Evolutionary conservation across 2,888 invertebrate species (phyloP).

Genomic region (Empis livida): DNA sequence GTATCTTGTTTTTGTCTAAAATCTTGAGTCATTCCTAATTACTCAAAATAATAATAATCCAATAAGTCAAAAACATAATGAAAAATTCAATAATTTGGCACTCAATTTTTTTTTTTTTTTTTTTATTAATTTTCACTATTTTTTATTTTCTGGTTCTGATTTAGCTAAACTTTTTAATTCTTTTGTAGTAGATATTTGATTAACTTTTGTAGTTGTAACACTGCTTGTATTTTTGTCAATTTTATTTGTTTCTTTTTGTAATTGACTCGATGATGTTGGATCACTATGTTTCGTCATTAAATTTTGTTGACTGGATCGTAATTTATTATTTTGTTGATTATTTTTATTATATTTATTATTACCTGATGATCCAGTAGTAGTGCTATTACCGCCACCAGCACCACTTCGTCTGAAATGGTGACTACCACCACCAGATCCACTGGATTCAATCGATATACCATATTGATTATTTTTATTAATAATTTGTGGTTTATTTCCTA

Average conservation of each 20-base stretch:
- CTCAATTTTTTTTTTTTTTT: too few species aligned
- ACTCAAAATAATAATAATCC: too few species aligned
- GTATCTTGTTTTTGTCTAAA: too few species aligned
- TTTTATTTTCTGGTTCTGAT: too few species aligned
- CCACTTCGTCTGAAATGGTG: constrained; percentile 21
- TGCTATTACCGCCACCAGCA: constrained; percentile 23
- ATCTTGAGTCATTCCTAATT: too few species aligned
- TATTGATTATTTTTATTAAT: constrained; percentile 30
- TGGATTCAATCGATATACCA: constrained; percentile 23
- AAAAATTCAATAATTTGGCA: too few species aligned
- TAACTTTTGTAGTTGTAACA: background rate
- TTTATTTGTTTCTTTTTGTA: constrained; percentile 1
- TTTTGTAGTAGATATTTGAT: too few species aligned
- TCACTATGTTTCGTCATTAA: background rate
- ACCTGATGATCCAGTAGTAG: constrained; percentile 21
- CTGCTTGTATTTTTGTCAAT: background rate
- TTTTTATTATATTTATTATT: constrained; percentile 13
- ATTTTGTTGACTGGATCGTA: background rate
- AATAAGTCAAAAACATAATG: too few species aligned
- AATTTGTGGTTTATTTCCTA: constrained; percentile 33
- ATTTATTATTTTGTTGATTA: constrained; percentile 15
- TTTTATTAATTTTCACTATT: too few species aligned
- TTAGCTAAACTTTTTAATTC: too few species aligned
- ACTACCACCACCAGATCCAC: constrained; percentile 1
- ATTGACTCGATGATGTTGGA: background rate